Evolutionary conservation across 2,888 invertebrate species (phyloP), one percentile per base, ranked within the genome.

Genomic region (Microplitis deprimator): DNA sequence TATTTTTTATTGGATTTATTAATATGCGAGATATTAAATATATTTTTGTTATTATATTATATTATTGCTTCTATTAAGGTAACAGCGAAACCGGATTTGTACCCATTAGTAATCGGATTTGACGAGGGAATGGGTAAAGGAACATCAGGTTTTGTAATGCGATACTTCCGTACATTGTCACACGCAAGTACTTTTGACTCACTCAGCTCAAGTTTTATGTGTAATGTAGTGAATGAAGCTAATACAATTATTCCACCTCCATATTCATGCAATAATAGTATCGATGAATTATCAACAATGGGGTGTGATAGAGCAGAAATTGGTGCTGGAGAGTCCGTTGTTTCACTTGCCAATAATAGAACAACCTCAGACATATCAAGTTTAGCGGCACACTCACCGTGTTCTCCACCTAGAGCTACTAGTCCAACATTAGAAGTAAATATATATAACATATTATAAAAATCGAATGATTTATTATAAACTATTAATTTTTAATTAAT

Each of bases 101-200:
- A 96, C 87, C 96, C 96, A 1, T 90, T 96, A 77, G 96, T 96
- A 71, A 96, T 96, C 85, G 95, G 95, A 71, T 96, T 93, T 88
- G 93, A 95, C 83, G 89, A 90, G 77, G 94, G 93, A 77, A 91
- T 91, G 85, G 94, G 93, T 79, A 94, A 93, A 86, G 92, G 91
- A 76, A 93, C 94, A 79, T 94, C 95, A 65, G 95, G 95, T 84
- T 95, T 96, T 72, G 96, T 96, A 93, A 96, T 96, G 83, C 96
- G 96, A 86, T 96, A 95, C 90, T 95, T 95, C 91, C 92, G 95
- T 79, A 94, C 96, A 79, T 87, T 96, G 84, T 96, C 96, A 80
- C 96, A 95, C 84, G 94, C 96, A 80, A 96, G 96, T 91, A 96
- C 96, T 82, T 93, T 95, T 84, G 96, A 96, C 90, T 96, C 96